phyloP scores from a whole-genome alignment of 1,140 invertebrate species.

The Philopotamus ludificatus region DNA sequence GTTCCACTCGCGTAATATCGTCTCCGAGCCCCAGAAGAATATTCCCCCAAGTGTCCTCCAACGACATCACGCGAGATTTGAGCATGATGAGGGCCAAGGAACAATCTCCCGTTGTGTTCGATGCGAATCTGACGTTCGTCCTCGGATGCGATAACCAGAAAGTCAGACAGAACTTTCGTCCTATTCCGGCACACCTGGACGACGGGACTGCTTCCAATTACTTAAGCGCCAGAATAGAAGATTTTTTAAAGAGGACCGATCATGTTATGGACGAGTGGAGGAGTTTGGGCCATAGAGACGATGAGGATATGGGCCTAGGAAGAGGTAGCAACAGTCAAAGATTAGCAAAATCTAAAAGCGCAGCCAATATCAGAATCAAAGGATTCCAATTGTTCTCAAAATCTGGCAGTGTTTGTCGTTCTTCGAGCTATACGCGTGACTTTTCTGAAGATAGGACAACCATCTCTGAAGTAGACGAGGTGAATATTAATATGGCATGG shows the following conservation, averaged over 20 bases:
- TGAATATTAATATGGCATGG: constrained; percentile 42
- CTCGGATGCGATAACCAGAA: constrained; percentile 69
- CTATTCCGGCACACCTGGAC: constrained; percentile 71
- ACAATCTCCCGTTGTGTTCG: constrained; percentile 74
- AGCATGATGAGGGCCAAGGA: constrained; percentile 63
- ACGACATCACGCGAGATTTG: constrained; percentile 47
- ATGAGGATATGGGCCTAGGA: constrained; percentile 48
- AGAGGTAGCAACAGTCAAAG: constrained; percentile 48
- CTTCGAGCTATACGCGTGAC: constrained; percentile 53
- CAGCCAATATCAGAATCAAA: constrained; percentile 77
- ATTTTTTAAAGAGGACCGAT: constrained; percentile 78
- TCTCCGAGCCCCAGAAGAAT: constrained; percentile 60
- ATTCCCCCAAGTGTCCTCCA: constrained; percentile 63
- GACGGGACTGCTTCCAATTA: constrained; percentile 72
- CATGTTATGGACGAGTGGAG: constrained; percentile 84
- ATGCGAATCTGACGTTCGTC: constrained; percentile 76
- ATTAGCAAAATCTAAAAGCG: constrained; percentile 67
- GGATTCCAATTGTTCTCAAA: constrained; percentile 72
- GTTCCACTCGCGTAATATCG: constrained; percentile 48
- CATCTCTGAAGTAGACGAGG: constrained; percentile 64
- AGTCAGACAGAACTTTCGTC: constrained; percentile 65
- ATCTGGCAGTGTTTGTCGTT: constrained; percentile 53
- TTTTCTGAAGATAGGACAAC: constrained; percentile 62
- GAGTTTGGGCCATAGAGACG: constrained; percentile 61
- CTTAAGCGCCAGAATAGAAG: constrained; percentile 71